These are phyloP conservation scores for Rhynchomys soricoides DNA, from an alignment of 2,113 vertebrate genomes.

Conservation along the genomic window DNA sequence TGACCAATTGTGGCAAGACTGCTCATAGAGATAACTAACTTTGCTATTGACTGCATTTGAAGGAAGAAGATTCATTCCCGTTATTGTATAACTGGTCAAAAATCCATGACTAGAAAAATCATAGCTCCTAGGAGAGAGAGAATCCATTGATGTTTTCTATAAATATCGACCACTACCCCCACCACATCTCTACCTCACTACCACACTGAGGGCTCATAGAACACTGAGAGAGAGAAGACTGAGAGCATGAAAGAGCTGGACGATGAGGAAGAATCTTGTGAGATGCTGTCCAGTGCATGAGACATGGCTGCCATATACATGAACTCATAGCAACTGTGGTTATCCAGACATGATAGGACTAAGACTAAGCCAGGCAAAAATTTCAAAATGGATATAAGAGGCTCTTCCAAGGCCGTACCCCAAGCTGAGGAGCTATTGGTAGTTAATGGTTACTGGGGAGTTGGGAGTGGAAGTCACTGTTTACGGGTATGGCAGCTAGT, in stretches of 20 bases:
- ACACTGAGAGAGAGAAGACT: too few species aligned
- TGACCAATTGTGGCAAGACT: not conserved
- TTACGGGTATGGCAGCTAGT: not conserved
- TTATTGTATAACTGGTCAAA: not conserved
- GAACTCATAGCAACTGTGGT: not conserved
- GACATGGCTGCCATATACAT: not conserved
- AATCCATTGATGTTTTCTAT: not conserved
- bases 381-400: not conserved
- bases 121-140: not conserved
- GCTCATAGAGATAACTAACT: not conserved
- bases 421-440: not conserved
- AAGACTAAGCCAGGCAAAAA: not conserved
- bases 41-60: not conserved
- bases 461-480: too few species aligned
- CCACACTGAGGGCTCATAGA: too few species aligned
- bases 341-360: not conserved
- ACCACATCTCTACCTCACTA: too few species aligned
- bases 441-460: not conserved
- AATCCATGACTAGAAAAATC: not conserved
- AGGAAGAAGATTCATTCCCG: not conserved
- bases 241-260: too few species aligned
- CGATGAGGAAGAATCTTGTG: not conserved
- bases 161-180: not conserved
- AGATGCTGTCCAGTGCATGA: too few species aligned
- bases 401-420: not conserved